A percentile compares a stretch with the other conserved stretches of the same genome.
These are phyloP conservation scores for Dendrolimus punctatus DNA, from an alignment of 1,140 invertebrate species.

Conservation along the genomic window DNA sequence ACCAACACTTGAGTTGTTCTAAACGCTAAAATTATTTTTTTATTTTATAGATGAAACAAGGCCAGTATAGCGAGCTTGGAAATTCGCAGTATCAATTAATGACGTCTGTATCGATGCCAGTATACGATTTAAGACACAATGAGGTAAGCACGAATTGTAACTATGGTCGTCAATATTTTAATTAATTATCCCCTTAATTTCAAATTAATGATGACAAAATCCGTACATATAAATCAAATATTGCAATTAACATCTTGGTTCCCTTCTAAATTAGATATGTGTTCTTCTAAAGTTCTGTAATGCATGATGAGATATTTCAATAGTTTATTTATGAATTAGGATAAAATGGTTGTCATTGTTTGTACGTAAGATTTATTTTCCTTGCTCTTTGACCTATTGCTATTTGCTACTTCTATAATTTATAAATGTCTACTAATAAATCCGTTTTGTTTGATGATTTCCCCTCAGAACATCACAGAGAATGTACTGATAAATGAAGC, in stretches of 20 bases:
- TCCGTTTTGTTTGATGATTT: constrained; percentile 70
- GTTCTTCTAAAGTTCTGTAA: not conserved
- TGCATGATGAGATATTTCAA: not conserved
- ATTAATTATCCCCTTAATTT: not conserved
- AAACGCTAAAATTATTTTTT: too few species aligned
- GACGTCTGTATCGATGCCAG: constrained; percentile 93
- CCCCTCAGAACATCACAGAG: constrained; percentile 92
- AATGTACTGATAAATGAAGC: constrained; percentile 94
- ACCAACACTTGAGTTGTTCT: too few species aligned
- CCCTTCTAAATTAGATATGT: constrained; percentile 2
- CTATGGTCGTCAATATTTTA: not conserved
- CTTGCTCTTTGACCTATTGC: constrained; percentile 17
- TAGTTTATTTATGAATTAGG: constrained; percentile 12
- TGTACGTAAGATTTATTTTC: constrained; percentile 7
- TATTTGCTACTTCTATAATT: constrained; percentile 26
- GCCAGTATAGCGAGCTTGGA: constrained; percentile 73
- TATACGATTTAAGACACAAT: constrained; percentile 86
- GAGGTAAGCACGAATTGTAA: constrained; percentile 74
- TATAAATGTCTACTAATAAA: constrained; percentile 57
- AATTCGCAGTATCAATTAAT: constrained; percentile 81
- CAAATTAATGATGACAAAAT: not conserved
- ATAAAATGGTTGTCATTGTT: constrained; percentile 3
- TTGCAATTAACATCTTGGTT: too few species aligned
- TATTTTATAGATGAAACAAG: constrained; percentile 71
- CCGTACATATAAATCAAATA: too few species aligned